phyloP scores from a whole-genome alignment of 2,113 vertebrate genomes.

The Emydura subglobosa region DNA sequence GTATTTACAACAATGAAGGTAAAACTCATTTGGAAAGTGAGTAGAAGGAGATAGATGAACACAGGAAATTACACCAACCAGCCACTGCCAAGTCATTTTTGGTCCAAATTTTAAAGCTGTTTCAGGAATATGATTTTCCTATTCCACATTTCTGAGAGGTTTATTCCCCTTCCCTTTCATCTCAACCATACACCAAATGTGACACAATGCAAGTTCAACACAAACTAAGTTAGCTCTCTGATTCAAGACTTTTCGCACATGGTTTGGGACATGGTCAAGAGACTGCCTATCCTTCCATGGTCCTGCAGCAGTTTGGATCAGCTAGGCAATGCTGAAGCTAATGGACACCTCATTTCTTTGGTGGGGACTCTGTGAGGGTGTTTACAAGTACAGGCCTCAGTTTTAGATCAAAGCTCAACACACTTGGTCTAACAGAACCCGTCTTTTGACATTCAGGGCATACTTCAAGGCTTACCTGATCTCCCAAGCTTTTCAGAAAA shows the following conservation, averaged over 20 bases:
- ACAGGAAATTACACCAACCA: constrained; percentile 53
- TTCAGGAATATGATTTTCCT: neutral
- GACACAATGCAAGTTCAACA: neutral
- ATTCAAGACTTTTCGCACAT: neutral
- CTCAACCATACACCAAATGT: neutral
- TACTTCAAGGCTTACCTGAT: neutral
- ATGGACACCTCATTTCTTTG: neutral
- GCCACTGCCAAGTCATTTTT: constrained; percentile 40
- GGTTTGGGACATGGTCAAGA: neutral
- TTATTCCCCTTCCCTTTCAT: neutral
- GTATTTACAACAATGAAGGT: constrained; percentile 46
- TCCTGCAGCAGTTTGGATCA: neutral
- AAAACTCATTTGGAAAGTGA: constrained; percentile 47
- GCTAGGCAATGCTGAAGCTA: neutral
- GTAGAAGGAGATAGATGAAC: constrained; percentile 29
- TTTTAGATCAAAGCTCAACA: neutral
- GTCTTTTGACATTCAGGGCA: neutral
- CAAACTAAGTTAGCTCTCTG: neutral
- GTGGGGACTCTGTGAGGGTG: neutral
- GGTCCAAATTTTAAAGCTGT: constrained; percentile 10
- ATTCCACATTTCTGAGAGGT: neutral
- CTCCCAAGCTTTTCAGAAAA: neutral
- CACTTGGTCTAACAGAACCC: neutral
- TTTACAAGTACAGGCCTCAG: neutral
- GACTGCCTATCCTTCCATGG: neutral